Base-by-base conservation (phyloP, 2,888 invertebrate genomes). In the Phymatocera aterrima region DNA sequence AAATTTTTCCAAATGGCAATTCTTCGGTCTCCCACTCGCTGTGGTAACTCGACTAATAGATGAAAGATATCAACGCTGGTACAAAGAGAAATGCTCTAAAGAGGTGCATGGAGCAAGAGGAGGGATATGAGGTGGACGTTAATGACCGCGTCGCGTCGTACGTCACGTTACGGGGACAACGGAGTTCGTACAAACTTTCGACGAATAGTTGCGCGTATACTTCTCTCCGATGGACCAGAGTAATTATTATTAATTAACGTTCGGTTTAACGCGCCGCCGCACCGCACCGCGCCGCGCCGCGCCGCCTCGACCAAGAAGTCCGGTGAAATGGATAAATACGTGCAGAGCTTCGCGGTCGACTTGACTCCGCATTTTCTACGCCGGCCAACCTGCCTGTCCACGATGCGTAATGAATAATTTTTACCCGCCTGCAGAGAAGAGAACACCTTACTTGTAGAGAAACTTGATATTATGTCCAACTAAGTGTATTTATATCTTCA, bases 161-260 rank as follows among this genome's bases (percentile, higher is more conserved):
- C 64, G 64, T n/a, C n/a, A n/a, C 64, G 64, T 64, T 24, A 64
- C 34, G 34, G 64, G 51, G 18, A n/a, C 64, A 64, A 37, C 34
- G 18, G 34, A 64, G 37, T 37, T 57, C 57, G 57, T 5, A 40
- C 4, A n/a, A 51, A 18, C 51, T 51, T n/a, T 6, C 15, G n/a
- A 51, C 51, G 51, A 40, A 4, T 4, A 40, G 8, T 57, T n/a
- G 64, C 34, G 64, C 15, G 60, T 57, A 12, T 46, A 15, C 12
- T 43, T 21, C 6, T 65, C 77, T 54, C 68, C 65, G n/a, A 77
- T 51, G 65, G 31, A 31, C 77, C 80, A 78, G 21, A 78, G 65
- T 78, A 77, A 81, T 83, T 83, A 83, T 83, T 82, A 84, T 83
- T 83, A 83, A 84, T 84, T 83, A 84, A 82, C 82, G 80, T 80